Conservation (phyloP, 2,113 vertebrate species). For the human (Homo sapiens) region GRCh38 chr22:17959501-17960000, state of each 20-base stretch:
- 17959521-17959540: no score
- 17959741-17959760: neutral
- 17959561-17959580: no score
- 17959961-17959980: neutral
- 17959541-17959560: no score
- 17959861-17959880: neutral
- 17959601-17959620: neutral
- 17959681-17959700: neutral
- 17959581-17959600: no score
- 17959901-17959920: neutral
- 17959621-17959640: neutral
- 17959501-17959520: no score
- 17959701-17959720: no score
- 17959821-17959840: neutral
- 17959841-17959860: neutral
- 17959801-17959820: constrained; percentile 34
- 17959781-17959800: neutral
- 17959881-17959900: constrained; percentile 19
- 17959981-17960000: neutral
- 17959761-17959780: neutral
- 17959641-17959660: neutral
- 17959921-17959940: neutral
- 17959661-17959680: neutral
- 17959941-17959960: neutral
- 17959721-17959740: neutral